phyloP scores from a whole-genome alignment of 2,797 vertebrate genomes.

The Potorous gilbertii region DNA sequence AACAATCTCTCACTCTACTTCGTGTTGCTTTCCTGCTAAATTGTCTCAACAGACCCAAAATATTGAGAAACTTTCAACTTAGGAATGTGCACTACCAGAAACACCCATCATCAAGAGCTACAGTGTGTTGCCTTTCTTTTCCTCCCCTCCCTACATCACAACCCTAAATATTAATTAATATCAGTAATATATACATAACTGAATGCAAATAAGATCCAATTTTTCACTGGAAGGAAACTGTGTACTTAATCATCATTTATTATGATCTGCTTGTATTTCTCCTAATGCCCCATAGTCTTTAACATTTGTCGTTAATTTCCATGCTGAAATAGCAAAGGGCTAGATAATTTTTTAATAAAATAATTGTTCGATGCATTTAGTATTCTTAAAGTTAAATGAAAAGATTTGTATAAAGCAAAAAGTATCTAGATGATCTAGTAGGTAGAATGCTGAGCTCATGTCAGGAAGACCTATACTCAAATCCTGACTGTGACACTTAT shows the following conservation, averaged over 20 bases:
- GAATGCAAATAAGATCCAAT: conserved; percentile 34
- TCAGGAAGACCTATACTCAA: no score
- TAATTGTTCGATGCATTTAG: not conserved
- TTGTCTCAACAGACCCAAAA: not conserved
- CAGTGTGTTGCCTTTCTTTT: conserved; percentile 12
- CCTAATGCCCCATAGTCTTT: not conserved
- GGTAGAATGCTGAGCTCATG: not conserved
- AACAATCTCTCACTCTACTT: conserved; percentile 32
- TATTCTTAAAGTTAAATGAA: accelerated
- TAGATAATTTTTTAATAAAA: conserved; percentile 18
- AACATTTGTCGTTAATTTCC: conserved; percentile 11
- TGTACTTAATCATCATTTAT: not conserved
- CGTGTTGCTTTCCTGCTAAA: conserved; percentile 40
- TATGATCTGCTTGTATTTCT: not conserved
- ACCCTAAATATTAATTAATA: not conserved
- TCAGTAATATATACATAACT: conserved; percentile 1
- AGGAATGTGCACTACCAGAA: conserved; percentile 35
- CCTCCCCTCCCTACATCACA: not conserved
- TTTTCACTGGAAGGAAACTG: not conserved
- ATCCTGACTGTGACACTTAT: no score
- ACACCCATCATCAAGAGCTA: not conserved
- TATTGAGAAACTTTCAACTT: conserved; percentile 44
- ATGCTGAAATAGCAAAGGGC: not conserved
- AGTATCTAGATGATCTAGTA: not conserved
- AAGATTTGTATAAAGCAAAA: not conserved